phyloP scores from a whole-genome alignment of 1,140 invertebrate species.

The Semibalanus balanoides region DNA sequence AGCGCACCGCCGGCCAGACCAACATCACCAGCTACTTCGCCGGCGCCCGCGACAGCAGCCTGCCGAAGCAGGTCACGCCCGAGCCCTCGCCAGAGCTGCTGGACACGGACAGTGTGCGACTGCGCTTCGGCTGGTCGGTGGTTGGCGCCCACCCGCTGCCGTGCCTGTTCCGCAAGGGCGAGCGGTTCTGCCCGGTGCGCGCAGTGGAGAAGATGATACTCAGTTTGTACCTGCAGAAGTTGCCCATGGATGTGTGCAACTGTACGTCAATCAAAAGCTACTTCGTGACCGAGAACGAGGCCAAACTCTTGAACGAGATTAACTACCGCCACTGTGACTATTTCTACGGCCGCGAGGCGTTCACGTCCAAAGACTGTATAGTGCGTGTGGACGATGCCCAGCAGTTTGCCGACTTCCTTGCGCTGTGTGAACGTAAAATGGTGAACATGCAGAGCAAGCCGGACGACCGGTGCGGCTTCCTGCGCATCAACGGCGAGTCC shows the following conservation, averaged over 20 bases:
- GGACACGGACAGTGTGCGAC: constrained; percentile 65
- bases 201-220: constrained; percentile 77
- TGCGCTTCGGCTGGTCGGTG: constrained; percentile 76
- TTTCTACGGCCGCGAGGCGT: constrained; percentile 75
- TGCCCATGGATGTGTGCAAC: constrained; percentile 28
- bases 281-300: constrained; percentile 80
- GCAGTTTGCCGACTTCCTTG: constrained; percentile 79
- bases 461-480: constrained; percentile 77
- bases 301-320: constrained; percentile 79
- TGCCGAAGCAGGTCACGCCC: constrained; percentile 11
- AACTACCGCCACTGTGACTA: constrained; percentile 81
- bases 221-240: constrained; percentile 41
- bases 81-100: constrained; percentile 29
- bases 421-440: constrained; percentile 71
- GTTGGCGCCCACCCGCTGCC: constrained; percentile 73
- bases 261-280: constrained; percentile 84
- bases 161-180: constrained; percentile 60
- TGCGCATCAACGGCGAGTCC: constrained; percentile 82
- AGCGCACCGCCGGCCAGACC: constrained; percentile 17
- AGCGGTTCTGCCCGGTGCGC: constrained; percentile 77
- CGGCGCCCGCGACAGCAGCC: constrained; percentile 17
- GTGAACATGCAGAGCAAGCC: constrained; percentile 35
- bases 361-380: constrained; percentile 75
- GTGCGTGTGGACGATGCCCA: constrained; percentile 70
- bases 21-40: constrained; percentile 22